Evolutionary conservation across 2,797 vertebrate genomes (phyloP).

Genomic region (Myripristis jacobus): DNA sequence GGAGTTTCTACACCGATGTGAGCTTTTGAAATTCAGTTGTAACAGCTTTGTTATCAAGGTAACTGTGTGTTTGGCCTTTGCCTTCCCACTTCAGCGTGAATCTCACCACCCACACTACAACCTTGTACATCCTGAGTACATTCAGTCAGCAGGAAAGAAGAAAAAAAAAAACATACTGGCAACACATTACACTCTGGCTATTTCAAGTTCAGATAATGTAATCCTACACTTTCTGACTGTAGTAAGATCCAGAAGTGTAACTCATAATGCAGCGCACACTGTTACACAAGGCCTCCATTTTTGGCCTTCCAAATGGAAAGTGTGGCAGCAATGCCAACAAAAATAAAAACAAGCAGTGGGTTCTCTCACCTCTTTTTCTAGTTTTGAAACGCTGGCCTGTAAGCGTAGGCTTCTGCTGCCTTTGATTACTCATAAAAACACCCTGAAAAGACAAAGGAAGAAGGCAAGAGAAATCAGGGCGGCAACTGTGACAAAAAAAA

Average conservation of each 20-base stretch:
- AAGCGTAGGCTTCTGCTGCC: slow-evolving; percentile 96
- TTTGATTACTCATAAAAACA: slow-evolving; percentile 99
- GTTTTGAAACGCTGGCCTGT: slow-evolving; percentile 96
- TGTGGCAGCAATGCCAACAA: neutral
- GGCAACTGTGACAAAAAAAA: neutral
- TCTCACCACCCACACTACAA: neutral
- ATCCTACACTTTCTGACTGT: neutral
- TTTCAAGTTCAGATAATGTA: neutral
- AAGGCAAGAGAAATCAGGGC: neutral
- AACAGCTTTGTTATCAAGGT: neutral
- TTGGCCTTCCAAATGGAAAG: neutral
- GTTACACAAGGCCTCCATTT: neutral
- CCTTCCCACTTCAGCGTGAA: neutral
- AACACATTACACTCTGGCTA: neutral
- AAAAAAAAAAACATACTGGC: too few relatives aligned
- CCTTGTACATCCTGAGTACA: neutral
- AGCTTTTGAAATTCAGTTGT: too few relatives aligned
- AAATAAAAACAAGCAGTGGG: neutral
- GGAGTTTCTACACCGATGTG: neutral
- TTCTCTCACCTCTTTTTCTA: slow-evolving; percentile 89
- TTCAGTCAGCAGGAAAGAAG: neutral
- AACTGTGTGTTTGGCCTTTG: neutral
- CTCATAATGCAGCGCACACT: neutral
- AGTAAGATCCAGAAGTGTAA: neutral
- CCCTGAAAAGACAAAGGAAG: slow-evolving; percentile 72